Evolutionary conservation across 2,888 invertebrate species (phyloP).

Genomic region (Baccha elongata): DNA sequence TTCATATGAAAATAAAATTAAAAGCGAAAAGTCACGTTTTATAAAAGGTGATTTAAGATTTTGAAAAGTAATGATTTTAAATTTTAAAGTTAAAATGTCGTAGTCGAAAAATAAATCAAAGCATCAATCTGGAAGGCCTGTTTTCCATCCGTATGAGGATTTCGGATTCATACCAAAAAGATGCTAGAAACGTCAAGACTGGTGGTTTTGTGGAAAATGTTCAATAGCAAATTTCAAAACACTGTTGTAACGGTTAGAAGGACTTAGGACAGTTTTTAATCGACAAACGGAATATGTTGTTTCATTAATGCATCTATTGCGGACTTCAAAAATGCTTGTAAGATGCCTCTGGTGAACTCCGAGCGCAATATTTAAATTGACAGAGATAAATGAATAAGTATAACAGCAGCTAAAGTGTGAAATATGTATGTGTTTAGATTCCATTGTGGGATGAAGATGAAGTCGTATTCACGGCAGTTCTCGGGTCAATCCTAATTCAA

Average conservation of each 20-base stretch:
- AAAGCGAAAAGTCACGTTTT: too few species aligned
- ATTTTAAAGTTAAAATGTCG: not conserved
- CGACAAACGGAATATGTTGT: conserved; percentile 14
- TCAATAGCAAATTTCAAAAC: too few species aligned
- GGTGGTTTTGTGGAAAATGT: too few species aligned
- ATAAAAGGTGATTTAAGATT: too few species aligned
- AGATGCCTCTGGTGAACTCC: conserved; percentile 22
- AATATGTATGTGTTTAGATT: conserved; percentile 9
- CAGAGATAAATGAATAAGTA: conserved; percentile 5
- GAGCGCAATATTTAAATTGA: conserved; percentile 12
- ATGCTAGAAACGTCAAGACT: too few species aligned
- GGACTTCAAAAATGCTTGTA: not conserved
- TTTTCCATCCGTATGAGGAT: too few species aligned
- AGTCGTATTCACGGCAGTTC: conserved; percentile 14
- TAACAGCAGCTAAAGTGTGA: conserved; percentile 7
- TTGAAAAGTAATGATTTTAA: not conserved
- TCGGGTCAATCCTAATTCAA: conserved; percentile 8
- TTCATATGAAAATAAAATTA: too few species aligned
- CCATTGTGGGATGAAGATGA: conserved; percentile 4
- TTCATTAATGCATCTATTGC: conserved; percentile 10
- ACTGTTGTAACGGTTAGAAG: not conserved
- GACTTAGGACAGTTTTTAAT: conserved; percentile 13
- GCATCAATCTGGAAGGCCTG: too few species aligned
- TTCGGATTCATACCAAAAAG: too few species aligned
- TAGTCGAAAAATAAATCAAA: not conserved